Base-by-base conservation (phyloP, 1,140 invertebrate species). In the Atta cephalotes region DNA sequence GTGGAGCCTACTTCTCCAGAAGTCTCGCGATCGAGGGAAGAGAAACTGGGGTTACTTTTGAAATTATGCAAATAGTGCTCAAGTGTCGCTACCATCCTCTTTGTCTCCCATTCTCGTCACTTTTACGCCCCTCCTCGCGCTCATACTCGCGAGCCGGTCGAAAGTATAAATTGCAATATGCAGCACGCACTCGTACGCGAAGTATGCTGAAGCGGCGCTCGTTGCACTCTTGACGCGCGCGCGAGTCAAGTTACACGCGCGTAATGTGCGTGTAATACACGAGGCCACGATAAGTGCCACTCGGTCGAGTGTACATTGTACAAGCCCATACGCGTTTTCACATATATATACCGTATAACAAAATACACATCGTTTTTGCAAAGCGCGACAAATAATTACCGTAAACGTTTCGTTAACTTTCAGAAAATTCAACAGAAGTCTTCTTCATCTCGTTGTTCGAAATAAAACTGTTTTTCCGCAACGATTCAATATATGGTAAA, bases 181-280 rank as follows among this genome's bases (percentile, higher is more conserved):
- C 79, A 82, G 90, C 60, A 63, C 56, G 65, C 76, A 72, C 80
- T 87, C 81, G 86, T 81, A 56, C 49, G 77, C 81, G 70, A 89
- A 88, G 90, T 79, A 91, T 65, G 71, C 35, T 88, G 85, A 74
- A 91, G 82, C 71, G 68, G 82, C 71, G 77, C 80, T 87, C 84
- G 78, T 91, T 85, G 74, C 85, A 88, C 87, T 85, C 87, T 86
- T 86, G 80, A 84, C 88, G 86, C 78, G 76, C 88, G 68, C 80
- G 74, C 80, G 70, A 76, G 79, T 79, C 89, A 91, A 92, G 91
- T 90, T 93, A 92, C 89, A 90, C 92, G 90, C 86, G 85, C 85
- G 88, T 91, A 90, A 91, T 74, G 82, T 63, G 56, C 77, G 79
- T 91, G 89, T 91, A 91, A 90, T 90, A 91, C 90, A 91, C 87